phyloP scores from a whole-genome alignment of 1,140 invertebrate species.

The Metaphire vulgaris region DNA sequence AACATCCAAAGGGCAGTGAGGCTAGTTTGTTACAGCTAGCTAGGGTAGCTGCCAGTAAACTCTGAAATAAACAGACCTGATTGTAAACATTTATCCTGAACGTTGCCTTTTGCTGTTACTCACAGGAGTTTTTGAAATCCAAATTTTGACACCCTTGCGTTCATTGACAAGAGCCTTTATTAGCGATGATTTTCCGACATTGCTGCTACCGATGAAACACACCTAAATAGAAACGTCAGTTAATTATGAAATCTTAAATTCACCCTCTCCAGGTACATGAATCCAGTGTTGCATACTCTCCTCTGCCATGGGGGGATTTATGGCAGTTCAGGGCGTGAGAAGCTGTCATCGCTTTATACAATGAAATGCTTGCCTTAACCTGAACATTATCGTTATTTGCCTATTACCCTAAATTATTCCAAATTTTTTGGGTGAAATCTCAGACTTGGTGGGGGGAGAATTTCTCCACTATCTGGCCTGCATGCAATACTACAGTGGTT shows the following conservation, averaged over 20 bases:
- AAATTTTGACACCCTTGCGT: constrained; percentile 34
- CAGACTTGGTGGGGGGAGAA: too few relatives aligned
- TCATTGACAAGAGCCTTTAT: constrained; percentile 38
- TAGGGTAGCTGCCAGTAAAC: background rate
- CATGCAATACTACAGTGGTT: too few relatives aligned
- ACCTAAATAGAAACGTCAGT: constrained; percentile 35
- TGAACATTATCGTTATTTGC: background rate
- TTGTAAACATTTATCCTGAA: too few relatives aligned
- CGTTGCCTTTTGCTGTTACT: constrained; percentile 24
- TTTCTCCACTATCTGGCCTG: too few relatives aligned
- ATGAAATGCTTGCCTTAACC: background rate
- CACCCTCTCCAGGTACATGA: background rate
- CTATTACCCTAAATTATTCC: too few relatives aligned
- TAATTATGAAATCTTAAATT: background rate
- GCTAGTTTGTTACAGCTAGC: background rate
- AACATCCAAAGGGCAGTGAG: too few relatives aligned
- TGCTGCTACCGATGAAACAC: constrained; percentile 46
- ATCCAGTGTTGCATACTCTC: too few relatives aligned
- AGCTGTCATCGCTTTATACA: too few relatives aligned
- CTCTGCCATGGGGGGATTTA: too few relatives aligned
- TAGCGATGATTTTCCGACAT: constrained; percentile 49
- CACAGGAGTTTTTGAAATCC: constrained; percentile 42
- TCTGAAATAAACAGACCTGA: background rate
- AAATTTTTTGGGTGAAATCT: too few relatives aligned
- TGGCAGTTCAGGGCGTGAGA: too few relatives aligned